Conservation (phyloP, 2,113 vertebrate genomes). For the Petrocephalus microphthalmus region DNA sequence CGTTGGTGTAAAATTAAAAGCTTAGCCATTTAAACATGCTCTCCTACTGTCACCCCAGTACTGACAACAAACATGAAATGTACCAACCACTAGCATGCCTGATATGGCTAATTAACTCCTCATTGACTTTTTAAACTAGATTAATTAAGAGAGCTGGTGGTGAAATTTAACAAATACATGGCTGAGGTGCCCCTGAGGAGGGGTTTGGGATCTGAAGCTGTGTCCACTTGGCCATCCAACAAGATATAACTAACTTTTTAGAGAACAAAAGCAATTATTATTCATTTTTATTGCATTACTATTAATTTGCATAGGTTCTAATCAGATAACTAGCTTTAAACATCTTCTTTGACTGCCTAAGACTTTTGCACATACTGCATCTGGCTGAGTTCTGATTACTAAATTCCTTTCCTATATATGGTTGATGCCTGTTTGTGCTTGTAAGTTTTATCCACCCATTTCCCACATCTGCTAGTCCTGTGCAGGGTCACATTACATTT, state of each 20-base stretch:
- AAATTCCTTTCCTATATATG: not conserved
- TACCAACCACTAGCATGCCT: not conserved
- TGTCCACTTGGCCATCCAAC: not conserved
- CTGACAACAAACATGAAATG: not conserved
- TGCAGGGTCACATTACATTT: not conserved
- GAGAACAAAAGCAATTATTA: not conserved
- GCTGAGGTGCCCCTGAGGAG: not conserved
- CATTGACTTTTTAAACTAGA: not conserved
- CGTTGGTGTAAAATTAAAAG: not conserved
- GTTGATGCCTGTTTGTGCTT: not conserved
- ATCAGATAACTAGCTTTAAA: not conserved
- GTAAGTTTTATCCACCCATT: not conserved
- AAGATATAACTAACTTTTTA: not conserved
- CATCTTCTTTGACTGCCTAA: not conserved
- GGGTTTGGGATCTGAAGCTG: not conserved
- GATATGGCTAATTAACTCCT: not conserved
- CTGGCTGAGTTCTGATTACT: not conserved
- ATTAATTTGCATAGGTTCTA: not conserved
- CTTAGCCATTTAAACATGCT: not conserved
- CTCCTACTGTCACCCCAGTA: not conserved
- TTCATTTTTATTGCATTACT: not conserved
- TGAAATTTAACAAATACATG: not conserved
- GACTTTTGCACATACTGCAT: not conserved
- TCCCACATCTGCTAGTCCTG: not conserved
- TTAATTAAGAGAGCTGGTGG: not conserved